These are phyloP conservation scores for Anarhynchus alexandrinus DNA, from an alignment of 2,113 vertebrate genomes.

Conservation along the genomic window DNA sequence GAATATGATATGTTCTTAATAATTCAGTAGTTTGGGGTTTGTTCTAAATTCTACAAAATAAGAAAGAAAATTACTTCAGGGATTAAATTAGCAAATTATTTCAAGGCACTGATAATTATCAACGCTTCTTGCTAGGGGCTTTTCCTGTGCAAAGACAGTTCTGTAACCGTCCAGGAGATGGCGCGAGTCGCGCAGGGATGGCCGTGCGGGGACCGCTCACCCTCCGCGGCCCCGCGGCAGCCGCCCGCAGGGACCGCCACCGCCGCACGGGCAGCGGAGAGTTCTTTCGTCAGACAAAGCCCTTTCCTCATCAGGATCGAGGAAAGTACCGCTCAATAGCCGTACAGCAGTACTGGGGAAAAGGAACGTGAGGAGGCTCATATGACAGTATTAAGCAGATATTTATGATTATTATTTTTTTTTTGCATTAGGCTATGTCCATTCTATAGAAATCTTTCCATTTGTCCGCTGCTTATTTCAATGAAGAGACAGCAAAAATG, in stretches of 20 bases:
- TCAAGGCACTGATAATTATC: background rate
- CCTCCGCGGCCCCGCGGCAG: too few relatives aligned
- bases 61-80: background rate
- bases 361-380: background rate
- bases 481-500: background rate
- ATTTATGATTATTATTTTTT: background rate
- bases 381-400: background rate
- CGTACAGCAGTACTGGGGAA: background rate
- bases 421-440: background rate
- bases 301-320: background rate
- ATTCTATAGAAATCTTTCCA: background rate
- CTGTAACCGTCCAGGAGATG: constrained; percentile 50
- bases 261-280: too few relatives aligned
- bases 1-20: background rate
- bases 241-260: too few relatives aligned
- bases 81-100: constrained; percentile 18
- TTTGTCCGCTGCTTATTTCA: background rate
- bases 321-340: background rate
- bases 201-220: too few relatives aligned
- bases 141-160: background rate
- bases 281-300: background rate
- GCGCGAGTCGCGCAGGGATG: background rate
- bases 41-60: background rate
- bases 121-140: background rate
- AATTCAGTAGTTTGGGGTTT: background rate